Percentiles rank a stretch among this genome's conserved stretches.
Conservation (phyloP, 2,797 vertebrate species). For the Pagetopsis macropterus region DNA sequence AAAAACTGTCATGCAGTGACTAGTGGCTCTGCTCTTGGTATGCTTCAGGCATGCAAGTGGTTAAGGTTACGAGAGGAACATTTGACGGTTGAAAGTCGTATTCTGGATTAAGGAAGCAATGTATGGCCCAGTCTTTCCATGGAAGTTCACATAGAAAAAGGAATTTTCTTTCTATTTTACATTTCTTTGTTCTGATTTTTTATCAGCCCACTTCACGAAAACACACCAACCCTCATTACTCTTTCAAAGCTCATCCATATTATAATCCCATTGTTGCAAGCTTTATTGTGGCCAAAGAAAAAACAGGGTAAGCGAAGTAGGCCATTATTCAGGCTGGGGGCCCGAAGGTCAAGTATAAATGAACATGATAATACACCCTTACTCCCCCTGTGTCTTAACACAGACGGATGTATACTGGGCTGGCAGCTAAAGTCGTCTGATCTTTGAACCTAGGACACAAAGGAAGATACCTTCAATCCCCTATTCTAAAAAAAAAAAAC, state of each 20-base stretch:
- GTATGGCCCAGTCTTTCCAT: neutral
- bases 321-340: conserved; percentile 35
- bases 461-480: conserved; percentile 56
- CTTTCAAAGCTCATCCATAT: conserved; percentile 30
- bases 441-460: conserved; percentile 63
- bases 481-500: conserved; percentile 71
- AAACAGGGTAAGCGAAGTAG: conserved; percentile 56
- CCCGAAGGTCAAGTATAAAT: conserved; percentile 72
- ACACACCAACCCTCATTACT: neutral
- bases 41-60: conserved; percentile 10
- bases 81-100: neutral
- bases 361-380: conserved; percentile 55
- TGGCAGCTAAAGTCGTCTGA: conserved; percentile 50
- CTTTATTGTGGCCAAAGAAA: conserved; percentile 46
- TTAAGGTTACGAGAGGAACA: conserved; percentile 12
- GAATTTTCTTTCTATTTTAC: neutral
- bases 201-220: neutral
- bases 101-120: conserved; percentile 13
- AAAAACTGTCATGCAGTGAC: conserved; percentile 36
- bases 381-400: conserved; percentile 14
- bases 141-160: neutral
- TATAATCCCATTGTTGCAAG: conserved; percentile 41
- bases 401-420: conserved; percentile 42
- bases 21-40: conserved; percentile 12
- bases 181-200: conserved; percentile 3